Base-by-base conservation (phyloP, 2,888 invertebrate species). In the Aphidius colemani region DNA sequence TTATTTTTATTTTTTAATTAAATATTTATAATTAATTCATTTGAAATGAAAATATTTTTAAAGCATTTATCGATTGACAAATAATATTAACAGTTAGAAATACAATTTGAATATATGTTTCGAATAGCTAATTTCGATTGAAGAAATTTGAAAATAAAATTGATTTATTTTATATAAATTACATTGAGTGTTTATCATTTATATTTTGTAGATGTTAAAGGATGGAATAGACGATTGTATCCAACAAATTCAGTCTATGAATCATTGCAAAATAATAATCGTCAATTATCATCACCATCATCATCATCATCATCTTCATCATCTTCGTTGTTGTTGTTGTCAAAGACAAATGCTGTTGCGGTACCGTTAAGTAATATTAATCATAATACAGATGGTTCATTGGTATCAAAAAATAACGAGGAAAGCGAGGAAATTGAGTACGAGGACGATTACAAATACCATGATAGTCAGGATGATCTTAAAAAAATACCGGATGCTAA, bases 231-330 rank as follows among this genome's bases (percentile, higher is more conserved):
- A 43, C 75, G 71, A 40, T 67, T 76, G 18, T 70, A 78, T 60
- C 77, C 79, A 18, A 74, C 76, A 49, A 79, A 78, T 67, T 77
- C 74, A 44, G 76, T 78, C 49, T 76, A 79, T 66, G 74, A 74
- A 66, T 71, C 41, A 41, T 64, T 71, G 41, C 50, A 67, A 58
- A 70, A 69, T 61, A 72, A 74, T 48, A 76, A 73, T 65, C 71
- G 71, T 46, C 18, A 59, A n/a, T 53, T 10, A 53, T 53, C n/a
- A 30, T n/a, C 30, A 6, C 40, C 30, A 53, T 39, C 39, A 40
- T 39, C n/a, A 30, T 53, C n/a, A 30, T n/a, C 30, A 6, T 39
- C n/a, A 30, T 53, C 10, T 6, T 53, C 10, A n/a, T 39, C 44
- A 11, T 44, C 45, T 39, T 48, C 48, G 8, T 61, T 30, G 46